Evolutionary conservation across 2,797 vertebrate genomes (phyloP), one percentile per base, ranked within the genome.

Genomic region (Phylloscopus collybita): DNA sequence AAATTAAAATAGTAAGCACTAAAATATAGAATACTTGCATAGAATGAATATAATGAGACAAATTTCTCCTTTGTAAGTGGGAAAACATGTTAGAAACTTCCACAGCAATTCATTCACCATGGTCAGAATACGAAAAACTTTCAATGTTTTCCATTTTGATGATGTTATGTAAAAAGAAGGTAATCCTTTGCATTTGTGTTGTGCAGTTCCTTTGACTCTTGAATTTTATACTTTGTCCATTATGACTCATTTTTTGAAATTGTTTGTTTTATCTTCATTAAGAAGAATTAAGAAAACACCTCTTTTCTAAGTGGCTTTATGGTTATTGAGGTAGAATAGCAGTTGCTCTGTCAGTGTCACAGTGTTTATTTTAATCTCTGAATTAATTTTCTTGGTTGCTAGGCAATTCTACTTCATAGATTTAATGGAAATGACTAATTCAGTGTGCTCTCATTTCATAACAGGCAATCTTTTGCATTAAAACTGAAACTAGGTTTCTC

Each of bases 371-470:
- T 97, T 95, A 94, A 93, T 84, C 92, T 92, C 85, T 91, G 96
- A 96, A 95, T 93, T 93, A 84, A 96, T 96, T 96, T 86, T 90
- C 80, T 86, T 90, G 89, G 95, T 96, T 97, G 95, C 96, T 96
- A 96, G 90, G 96, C 95, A 94, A 93, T 96, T 73, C 76, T 80
- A 32, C 79, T 94, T 94, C 95, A 92, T 85, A 93, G 86, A 94
- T 97, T 94, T 95, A 94, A 95, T 96, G 93, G 90, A 90, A 96
- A 94, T 94, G 82, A 96, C 93, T 96, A 91, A 90, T 92, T 92
- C 87, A 67, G 60, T 18, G 49, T 73, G 70, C 45, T 94, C 66
- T 88, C 71, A 45, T 90, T 96, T 83, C 92, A 91, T 85, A 93
- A 91, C 65, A 78, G 56, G 66, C 44, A 49, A 36, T 76, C 2